Evolutionary conservation across 2,888 invertebrate genomes (phyloP), one percentile per base, ranked within the genome.

Genomic region (Allygus modestus): DNA sequence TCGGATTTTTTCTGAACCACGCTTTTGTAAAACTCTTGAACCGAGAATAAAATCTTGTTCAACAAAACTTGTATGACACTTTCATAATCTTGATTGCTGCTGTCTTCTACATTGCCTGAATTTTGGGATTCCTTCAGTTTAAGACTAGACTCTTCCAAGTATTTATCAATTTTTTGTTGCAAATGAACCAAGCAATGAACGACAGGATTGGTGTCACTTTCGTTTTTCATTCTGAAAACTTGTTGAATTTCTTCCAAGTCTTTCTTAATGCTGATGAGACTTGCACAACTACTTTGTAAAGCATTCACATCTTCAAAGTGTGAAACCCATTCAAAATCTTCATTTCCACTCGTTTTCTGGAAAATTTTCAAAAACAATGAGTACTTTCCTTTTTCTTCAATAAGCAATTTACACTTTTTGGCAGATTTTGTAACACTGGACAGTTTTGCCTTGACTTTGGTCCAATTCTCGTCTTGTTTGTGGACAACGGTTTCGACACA

Each of bases 11-110:
- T 61, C 26, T 85, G 58, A 20, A 89, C 88, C 88, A 91, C 90
- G 85, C 92, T 91, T 88, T 94, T 94, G 86, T 92, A 93, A 31
- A 94, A 90, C 86, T 92, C 92, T 89, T 95, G 94, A 84, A 94
- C 90, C 0, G 92, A 91, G 12, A 94, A 87, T 17, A 94, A 90
- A 58, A 93, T 90, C 65, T 89, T 90, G 82, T 92, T 92, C 0
- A 93, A 88, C 54, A 94, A 88, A 82, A 89, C 89, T 85, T 93
- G 92, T 17, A 92, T 84, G 84, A 89, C 87, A 9, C 71, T 82
- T 82, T 86, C 85, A 83, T 89, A 88, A 51, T 90, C 90, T 0
- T 0, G 17, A 12, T 54, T 33, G 15, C 7, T 58, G 5, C 33
- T 33, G 0, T 58, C 58, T 33, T 58, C 28, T 7, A 12, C 1